Evolutionary conservation across 2,113 vertebrate species (phyloP).

Genomic region (Misgurnus anguillicaudatus): DNA sequence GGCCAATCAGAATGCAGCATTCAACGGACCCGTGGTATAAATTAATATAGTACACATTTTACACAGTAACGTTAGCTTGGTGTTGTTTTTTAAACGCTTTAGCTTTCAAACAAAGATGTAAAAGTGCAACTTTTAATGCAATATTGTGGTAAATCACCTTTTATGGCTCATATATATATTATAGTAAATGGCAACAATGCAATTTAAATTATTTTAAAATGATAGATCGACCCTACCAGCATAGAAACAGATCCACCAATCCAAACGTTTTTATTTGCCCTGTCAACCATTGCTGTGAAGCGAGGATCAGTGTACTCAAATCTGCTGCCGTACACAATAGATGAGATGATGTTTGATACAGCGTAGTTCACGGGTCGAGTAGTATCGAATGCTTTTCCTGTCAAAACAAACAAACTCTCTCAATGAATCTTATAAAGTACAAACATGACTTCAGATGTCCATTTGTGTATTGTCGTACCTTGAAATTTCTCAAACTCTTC

Average conservation of each 20-base stretch:
- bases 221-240: constrained; percentile 48
- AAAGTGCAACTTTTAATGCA: too few species aligned
- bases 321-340: constrained; percentile 71
- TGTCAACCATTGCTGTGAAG: constrained; percentile 62
- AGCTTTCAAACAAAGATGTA: too few species aligned
- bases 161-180: too few species aligned
- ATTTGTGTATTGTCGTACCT: constrained; percentile 51
- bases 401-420: background rate
- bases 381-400: constrained; percentile 70
- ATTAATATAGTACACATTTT: too few species aligned
- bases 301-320: constrained; percentile 69
- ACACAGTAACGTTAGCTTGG: too few species aligned
- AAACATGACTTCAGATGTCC: background rate
- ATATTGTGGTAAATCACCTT: too few species aligned
- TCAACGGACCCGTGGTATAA: too few species aligned
- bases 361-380: constrained; percentile 57
- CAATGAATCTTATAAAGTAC: background rate
- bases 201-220: too few species aligned
- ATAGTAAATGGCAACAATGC: too few species aligned
- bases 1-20: too few species aligned
- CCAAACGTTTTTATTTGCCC: constrained; percentile 54
- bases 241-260: constrained; percentile 54
- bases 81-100: too few species aligned
- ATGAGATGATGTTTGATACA: constrained; percentile 72
- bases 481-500: constrained; percentile 58